These are phyloP conservation scores for Lucilia cuprina DNA, from an alignment of 1,140 invertebrate species.

Conservation along the genomic window DNA sequence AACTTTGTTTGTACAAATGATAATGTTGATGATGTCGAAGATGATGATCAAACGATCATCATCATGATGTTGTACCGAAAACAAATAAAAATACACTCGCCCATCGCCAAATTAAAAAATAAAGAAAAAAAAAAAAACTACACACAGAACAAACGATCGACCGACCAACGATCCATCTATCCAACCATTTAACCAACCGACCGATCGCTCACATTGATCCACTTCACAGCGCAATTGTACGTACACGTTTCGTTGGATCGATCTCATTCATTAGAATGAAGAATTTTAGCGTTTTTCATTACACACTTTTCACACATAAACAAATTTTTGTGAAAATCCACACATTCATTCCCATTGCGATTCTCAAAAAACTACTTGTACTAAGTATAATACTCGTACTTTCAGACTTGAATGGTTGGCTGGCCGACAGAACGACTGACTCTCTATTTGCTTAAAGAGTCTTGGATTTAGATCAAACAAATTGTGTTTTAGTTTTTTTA, in stretches of 20 bases:
- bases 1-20: constrained; percentile 30
- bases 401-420: background rate
- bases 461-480: background rate
- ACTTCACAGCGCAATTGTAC: constrained; percentile 6
- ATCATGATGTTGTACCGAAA: background rate
- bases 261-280: constrained; percentile 7
- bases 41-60: background rate
- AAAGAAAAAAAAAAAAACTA: background rate
- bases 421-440: background rate
- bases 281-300: background rate
- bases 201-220: background rate
- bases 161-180: background rate
- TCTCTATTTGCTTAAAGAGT: background rate
- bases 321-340: constrained; percentile 4
- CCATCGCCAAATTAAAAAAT: background rate
- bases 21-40: background rate
- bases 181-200: background rate
- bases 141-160: background rate
- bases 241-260: background rate
- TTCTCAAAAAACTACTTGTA: background rate
- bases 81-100: background rate
- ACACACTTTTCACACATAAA: constrained; percentile 11
- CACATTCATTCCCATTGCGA: background rate
- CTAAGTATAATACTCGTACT: background rate
- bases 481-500: background rate